Evolutionary conservation across 1,140 invertebrate genomes (phyloP), one percentile per base, ranked within the genome.

Genomic region (Nasonia giraulti): DNA sequence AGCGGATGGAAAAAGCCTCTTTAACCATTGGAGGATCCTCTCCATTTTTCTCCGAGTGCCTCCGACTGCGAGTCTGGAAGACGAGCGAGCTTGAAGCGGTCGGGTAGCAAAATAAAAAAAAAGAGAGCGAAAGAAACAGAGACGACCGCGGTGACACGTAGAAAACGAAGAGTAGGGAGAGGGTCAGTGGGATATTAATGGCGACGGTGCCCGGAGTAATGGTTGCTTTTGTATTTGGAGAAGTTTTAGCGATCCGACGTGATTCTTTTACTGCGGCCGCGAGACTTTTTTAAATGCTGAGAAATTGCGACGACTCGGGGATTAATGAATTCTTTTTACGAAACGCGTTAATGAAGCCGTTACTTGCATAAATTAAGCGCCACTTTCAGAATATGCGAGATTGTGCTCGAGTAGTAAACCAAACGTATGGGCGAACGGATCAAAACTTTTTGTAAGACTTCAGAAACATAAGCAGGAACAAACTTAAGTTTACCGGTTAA

Each of bases 11-110:
- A 44, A 75, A 37, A 75, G 37, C 31, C 73, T 44, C 73, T 75
- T 75, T 75, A 75, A 14, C 47, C 75, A 20, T 77, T 20, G 44
- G 44, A 77, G 44, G 14, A 77, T 77, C 75, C 75, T 55, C 44
- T 50, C n/a, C 23, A 31, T 47, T 77, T 77, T 77, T 77, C 75
- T 77, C 47, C 75, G 40, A 77, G 44, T 27, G 75, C 75, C 20
- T 62, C 55, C 31, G 20, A 75, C 73, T 75, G 73, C 10, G 33
- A 44, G 2, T 44, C 20, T 44, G 12, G 37, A n/a, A 44, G 11
- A 75, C 3, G 20, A 40, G 73, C 12, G 17, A 40, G 27, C 14
- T 31, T 75, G 37, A n/a, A 37, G 33, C 12, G 7, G 37, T 20
- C 14, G 2, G 31, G 20, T 10, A 40, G 69, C 17, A n/a, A 62